Percentiles rank a stretch among this genome's conserved stretches.
Conservation (phyloP, 1,140 invertebrate species). For the Pseudachorutes palmiensis region DNA sequence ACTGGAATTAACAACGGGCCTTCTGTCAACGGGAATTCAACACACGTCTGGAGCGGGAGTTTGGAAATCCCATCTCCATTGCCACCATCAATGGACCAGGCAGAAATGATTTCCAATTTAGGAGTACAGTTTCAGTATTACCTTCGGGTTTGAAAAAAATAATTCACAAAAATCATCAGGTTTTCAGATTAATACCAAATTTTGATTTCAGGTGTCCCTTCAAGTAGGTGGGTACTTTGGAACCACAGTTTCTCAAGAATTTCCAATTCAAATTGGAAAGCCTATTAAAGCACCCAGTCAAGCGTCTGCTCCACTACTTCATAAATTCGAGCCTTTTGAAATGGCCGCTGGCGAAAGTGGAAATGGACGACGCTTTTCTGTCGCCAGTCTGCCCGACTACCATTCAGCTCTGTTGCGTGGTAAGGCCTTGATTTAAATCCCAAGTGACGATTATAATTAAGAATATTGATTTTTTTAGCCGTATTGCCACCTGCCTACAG, state of each 20-base stretch:
- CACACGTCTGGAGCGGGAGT: not conserved
- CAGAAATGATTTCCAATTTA: not conserved
- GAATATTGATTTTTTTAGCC: not conserved
- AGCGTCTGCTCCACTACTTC: not conserved
- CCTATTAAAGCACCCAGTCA: not conserved
- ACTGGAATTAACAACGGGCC: not conserved
- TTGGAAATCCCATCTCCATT: not conserved
- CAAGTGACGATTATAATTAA: not conserved
- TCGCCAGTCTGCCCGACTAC: not conserved
- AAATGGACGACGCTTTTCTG: not conserved
- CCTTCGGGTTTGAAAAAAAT: not conserved
- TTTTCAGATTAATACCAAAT: not conserved
- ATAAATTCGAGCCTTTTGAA: not conserved
- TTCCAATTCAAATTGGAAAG: not conserved
- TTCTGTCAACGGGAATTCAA: not conserved
- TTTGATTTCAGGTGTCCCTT: not conserved
- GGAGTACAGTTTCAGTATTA: not conserved
- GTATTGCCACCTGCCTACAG: not conserved
- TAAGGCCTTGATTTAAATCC: not conserved
- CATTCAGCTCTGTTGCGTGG: not conserved
- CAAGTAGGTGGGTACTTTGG: not conserved
- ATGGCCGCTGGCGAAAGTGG: not conserved
- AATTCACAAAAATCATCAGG: not conserved
- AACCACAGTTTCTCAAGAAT: not conserved
- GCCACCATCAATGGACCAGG: not conserved